Percentiles rank a stretch among this genome's conserved stretches.
Evolutionary conservation across 2,797 vertebrate genomes (phyloP).

Genomic region (Thripadectes ignobilis): DNA sequence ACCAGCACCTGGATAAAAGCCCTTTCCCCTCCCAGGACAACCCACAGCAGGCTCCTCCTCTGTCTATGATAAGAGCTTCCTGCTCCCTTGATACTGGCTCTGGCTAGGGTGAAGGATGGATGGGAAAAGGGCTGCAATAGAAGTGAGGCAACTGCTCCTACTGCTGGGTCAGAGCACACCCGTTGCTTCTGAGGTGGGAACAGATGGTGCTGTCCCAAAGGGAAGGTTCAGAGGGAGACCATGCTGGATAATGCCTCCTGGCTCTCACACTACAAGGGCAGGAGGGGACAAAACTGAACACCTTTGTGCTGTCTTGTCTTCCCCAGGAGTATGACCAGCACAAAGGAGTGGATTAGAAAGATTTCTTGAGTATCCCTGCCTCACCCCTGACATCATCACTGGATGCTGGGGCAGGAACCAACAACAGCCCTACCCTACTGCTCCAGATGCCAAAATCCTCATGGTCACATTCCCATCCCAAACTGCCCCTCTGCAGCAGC

Average conservation of each 20-base stretch:
- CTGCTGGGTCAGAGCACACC: background rate
- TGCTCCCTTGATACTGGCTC: background rate
- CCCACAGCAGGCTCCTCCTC: slow-evolving; percentile 13
- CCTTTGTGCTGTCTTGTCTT: background rate
- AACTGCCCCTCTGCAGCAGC: background rate
- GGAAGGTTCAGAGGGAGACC: background rate
- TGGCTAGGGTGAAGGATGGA: slow-evolving; percentile 14
- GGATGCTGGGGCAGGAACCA: background rate
- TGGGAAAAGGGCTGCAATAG: slow-evolving; percentile 43
- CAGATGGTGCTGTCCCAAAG: background rate
- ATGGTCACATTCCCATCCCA: background rate
- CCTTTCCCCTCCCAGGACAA: background rate
- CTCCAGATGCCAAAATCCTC: background rate
- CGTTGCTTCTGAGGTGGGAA: background rate
- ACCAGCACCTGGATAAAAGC: background rate
- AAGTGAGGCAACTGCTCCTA: slow-evolving; percentile 18
- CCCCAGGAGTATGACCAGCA: background rate
- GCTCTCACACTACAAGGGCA: background rate
- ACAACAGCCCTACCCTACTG: background rate
- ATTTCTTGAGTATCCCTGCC: background rate
- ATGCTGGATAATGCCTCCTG: background rate
- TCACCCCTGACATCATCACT: background rate
- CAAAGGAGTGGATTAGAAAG: background rate
- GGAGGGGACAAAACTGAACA: background rate
- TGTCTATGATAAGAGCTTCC: slow-evolving; percentile 17